Evolutionary conservation across 2,113 vertebrate genomes (phyloP), one percentile per base, ranked within the genome.

Genomic region (Coptodon bakossiorum): DNA sequence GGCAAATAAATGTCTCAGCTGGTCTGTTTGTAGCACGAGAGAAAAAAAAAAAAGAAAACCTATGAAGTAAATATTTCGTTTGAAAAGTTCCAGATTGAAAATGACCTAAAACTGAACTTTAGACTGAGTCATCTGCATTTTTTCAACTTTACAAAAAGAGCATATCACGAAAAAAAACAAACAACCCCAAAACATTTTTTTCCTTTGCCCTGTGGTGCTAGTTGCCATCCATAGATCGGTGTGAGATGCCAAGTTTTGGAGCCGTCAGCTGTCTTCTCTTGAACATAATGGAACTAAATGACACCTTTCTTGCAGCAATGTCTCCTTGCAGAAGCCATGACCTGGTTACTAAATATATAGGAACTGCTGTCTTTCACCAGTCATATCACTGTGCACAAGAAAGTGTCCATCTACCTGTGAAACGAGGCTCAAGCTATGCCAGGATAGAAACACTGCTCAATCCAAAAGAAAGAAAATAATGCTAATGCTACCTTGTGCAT

Each of bases 371-470:
- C 40, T 29, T 76, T 76, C 24, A 48, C 24, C 24, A 76, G 40
- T 48, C 43, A 76, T 0, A 2, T 17, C 40, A 45, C 9, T 76
- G 68, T 76, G 68, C 40, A 48, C 22, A 45, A 27, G 14, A 45
- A 73, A 45, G 68, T 1, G 3, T 10, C 14, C 40, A 43, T 73
- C 38, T 73, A 43, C 38, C 38, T 45, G 2, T 73, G 13, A 45
- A 48, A 45, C 1, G 14, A 45, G 40, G 40, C 22, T 27, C 40
- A 10, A 10, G 40, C 40, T 29, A 0, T 0, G 14, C 0, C 14
- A 45, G 22, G 22, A 73, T 0, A 0, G 40, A 5, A 48, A 29
- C 40, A 48, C 14, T 17, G 22, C 40, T 27, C 40, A 27, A 40
- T 73, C 24, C 40, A 48, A 27, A 27, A 73, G 0, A 17, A 73